Evolutionary conservation across 1,140 invertebrate genomes (phyloP).

Genomic region (Cydia splendana): DNA sequence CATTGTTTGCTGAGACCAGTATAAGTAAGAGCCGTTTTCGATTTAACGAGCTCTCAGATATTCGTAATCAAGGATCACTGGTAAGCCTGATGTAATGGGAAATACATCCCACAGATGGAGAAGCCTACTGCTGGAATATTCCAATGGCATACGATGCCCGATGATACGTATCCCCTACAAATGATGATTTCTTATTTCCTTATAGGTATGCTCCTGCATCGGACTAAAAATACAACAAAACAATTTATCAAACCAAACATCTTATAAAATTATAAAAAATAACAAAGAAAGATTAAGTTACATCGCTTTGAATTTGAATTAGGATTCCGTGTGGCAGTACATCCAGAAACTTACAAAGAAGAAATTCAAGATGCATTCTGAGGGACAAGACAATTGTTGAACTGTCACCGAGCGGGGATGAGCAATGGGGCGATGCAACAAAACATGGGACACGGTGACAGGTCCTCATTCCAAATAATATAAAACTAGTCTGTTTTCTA

Average conservation of each 20-base stretch:
- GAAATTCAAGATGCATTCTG: conserved; percentile 17
- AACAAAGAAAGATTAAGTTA: conserved; percentile 21
- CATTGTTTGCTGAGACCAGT: too few species aligned
- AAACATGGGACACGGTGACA: conserved; percentile 17
- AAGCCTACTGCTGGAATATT: too few species aligned
- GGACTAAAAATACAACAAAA: background rate
- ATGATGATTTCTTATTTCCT: background rate
- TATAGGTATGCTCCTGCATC: background rate
- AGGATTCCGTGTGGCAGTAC: conserved; percentile 4
- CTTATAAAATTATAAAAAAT: conserved; percentile 18
- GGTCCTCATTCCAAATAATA: conserved; percentile 14
- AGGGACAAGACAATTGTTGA: conserved; percentile 31
- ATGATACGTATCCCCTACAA: too few species aligned
- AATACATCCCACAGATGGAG: too few species aligned
- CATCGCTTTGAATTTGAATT: conserved; percentile 18
- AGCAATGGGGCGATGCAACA: conserved; percentile 24
- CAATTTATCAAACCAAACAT: background rate
- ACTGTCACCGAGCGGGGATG: conserved; percentile 15
- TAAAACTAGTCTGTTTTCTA: conserved; percentile 19
- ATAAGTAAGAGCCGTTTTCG: too few species aligned
- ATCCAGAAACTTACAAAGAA: conserved; percentile 24
- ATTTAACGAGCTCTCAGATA: too few species aligned
- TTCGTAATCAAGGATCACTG: too few species aligned
- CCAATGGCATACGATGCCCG: too few species aligned
- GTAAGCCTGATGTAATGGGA: too few species aligned